These are phyloP conservation scores for Epirrhoe alternata DNA, from an alignment of 2,888 invertebrate genomes.

Conservation along the genomic window DNA sequence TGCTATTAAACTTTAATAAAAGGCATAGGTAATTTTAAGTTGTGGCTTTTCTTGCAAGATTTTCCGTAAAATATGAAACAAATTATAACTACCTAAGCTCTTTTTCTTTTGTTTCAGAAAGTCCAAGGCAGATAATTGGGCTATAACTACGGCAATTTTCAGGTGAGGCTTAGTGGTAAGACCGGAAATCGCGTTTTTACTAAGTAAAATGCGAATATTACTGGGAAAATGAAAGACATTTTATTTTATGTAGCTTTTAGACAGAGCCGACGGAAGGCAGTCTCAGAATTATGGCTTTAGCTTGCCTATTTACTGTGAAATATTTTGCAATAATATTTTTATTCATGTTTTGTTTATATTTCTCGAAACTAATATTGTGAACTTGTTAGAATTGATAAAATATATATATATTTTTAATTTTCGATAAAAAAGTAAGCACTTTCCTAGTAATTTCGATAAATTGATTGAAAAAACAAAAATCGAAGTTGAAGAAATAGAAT, in stretches of 20 bases:
- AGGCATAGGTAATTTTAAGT: too few species aligned
- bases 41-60: not conserved
- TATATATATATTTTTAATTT: too few species aligned
- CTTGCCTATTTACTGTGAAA: not conserved
- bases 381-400: too few species aligned
- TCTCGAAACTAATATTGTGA: too few species aligned
- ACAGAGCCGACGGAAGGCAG: not conserved
- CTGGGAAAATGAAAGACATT: not conserved
- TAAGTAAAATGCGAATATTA: constrained; percentile 19
- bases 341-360: too few species aligned
- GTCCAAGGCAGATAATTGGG: constrained; percentile 20
- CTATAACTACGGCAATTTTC: constrained; percentile 29
- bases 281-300: not conserved
- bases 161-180: constrained; percentile 27
- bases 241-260: not conserved
- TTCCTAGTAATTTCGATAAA: too few species aligned
- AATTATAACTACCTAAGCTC: constrained; percentile 11
- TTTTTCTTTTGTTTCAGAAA: constrained; percentile 25
- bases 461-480: too few species aligned
- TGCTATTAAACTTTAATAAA: too few species aligned
- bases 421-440: too few species aligned
- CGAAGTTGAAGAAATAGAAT: too few species aligned
- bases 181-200: constrained; percentile 6
- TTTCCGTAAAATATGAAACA: constrained; percentile 3
- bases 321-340: too few species aligned